A percentile compares a stretch with the other conserved stretches of the same genome.
Evolutionary conservation across 1,140 invertebrate genomes (phyloP).

Genomic region (Orchesella cincta): DNA sequence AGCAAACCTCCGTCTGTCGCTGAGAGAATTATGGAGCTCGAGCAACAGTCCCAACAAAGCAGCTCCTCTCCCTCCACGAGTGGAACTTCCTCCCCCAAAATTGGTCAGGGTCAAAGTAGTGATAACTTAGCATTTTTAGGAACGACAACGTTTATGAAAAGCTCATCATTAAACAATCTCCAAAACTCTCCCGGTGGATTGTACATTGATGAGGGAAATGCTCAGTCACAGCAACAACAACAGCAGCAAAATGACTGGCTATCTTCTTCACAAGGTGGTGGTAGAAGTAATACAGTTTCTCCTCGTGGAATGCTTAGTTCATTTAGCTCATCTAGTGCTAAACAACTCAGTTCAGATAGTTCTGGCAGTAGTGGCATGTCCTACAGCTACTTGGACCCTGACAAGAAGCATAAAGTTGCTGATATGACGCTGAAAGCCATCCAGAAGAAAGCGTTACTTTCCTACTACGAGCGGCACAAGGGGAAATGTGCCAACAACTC

Average conservation of each 20-base stretch:
- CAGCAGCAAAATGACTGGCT: constrained; percentile 6
- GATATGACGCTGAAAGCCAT: constrained; percentile 79
- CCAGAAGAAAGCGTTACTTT: constrained; percentile 81
- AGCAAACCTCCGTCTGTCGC: constrained; percentile 66
- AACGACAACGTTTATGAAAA: neutral
- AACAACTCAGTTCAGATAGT: neutral
- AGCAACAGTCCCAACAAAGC: constrained; percentile 55
- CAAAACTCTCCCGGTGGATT: neutral
- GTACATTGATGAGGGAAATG: constrained; percentile 12
- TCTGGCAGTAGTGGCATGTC: constrained; percentile 55
- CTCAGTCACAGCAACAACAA: neutral
- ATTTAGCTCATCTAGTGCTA: neutral
- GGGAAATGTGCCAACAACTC: constrained; percentile 44
- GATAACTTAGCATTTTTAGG: neutral
- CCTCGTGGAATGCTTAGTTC: neutral
- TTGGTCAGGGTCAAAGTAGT: neutral
- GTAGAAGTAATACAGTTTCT: neutral
- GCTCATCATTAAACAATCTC: constrained; percentile 13
- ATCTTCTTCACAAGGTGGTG: neutral
- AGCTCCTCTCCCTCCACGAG: neutral
- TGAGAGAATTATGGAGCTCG: constrained; percentile 73
- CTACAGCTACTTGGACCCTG: constrained; percentile 72
- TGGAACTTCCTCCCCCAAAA: constrained; percentile 8
- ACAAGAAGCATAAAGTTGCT: constrained; percentile 72
- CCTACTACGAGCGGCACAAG: constrained; percentile 77